Percentiles rank a stretch among this genome's conserved stretches.
Conservation (phyloP, 2,888 invertebrate species). For the Caenorhabditis uteleia region DNA sequence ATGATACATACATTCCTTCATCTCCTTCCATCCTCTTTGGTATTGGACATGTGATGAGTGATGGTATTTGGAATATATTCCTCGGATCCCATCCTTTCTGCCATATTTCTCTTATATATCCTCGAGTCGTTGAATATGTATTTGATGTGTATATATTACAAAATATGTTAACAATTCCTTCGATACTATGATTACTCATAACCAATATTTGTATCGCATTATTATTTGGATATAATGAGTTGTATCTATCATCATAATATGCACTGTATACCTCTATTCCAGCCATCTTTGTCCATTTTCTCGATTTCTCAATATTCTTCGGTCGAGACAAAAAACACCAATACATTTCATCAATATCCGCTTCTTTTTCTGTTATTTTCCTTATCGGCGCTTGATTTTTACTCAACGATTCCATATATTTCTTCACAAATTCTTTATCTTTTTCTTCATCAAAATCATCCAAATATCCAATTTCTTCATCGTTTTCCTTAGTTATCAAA, state of each 20-base stretch:
- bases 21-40: slow-evolving; percentile 26
- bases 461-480: slow-evolving; percentile 7
- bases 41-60: slow-evolving; percentile 61
- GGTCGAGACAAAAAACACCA: slow-evolving; percentile 38
- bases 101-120: slow-evolving; percentile 66
- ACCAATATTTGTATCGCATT: slow-evolving; percentile 50
- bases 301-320: slow-evolving; percentile 1
- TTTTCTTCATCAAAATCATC: slow-evolving; percentile 19
- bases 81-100: slow-evolving; percentile 69
- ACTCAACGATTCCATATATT: slow-evolving; percentile 30
- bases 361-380: slow-evolving; percentile 40
- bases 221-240: slow-evolving; percentile 54
- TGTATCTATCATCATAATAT: slow-evolving; percentile 57
- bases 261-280: slow-evolving; percentile 61
- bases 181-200: slow-evolving; percentile 44
- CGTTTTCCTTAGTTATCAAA: no score
- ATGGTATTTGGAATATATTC: slow-evolving; percentile 58
- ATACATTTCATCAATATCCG: slow-evolving; percentile 33
- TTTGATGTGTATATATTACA: slow-evolving; percentile 41
- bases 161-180: slow-evolving; percentile 29
- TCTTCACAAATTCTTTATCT: slow-evolving; percentile 20
- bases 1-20: slow-evolving; percentile 12
- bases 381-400: slow-evolving; percentile 35
- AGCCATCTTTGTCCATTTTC: slow-evolving; percentile 38
- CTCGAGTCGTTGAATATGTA: slow-evolving; percentile 39